Evolutionary conservation across 2,888 invertebrate genomes (phyloP), one percentile per base, ranked within the genome.

Genomic region (Neria commutata): DNA sequence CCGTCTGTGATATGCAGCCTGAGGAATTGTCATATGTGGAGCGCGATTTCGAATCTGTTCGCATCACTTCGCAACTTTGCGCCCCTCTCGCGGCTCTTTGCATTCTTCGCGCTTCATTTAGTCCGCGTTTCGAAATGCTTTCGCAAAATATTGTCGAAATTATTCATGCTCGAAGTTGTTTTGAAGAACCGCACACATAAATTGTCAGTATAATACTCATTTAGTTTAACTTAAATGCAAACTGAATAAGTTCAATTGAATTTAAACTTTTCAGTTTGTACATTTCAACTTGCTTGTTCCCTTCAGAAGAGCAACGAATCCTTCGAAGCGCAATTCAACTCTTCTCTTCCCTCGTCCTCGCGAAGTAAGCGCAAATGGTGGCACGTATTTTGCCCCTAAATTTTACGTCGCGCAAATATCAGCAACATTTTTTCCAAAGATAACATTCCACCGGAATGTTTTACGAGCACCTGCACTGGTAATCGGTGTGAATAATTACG

Each of bases 11-110:
- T 46, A 48, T 69, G 64, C 60, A n/a, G 57, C 66, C 64, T 69
- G 75, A 75, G 67, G 73, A 37, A 73, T 66, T 76, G 72, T 75
- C 77, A 75, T 75, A 76, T 75, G 74, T 76, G 74, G 67, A 67
- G 71, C 75, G 77, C 76, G 72, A 76, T 75, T 74, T 76, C 68
- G 75, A 73, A 73, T 73, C 72, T 75, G 77, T 73, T 76, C 71
- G 72, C 70, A 73, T 70, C 76, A 71, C 74, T 73, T 73, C 70
- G 42, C 29, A 25, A 21, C 33, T 29, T 45, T n/a, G n/a, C n/a
- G n/a, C n/a, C n/a, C n/a, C 21, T 45, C 21, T 26, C 19, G 29
- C 10, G 21, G 19, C 17, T n/a, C 52, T 11, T 45, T 10, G 14
- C 6, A 37, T 48, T 23, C 33, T 53, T 37, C 49, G 52, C 60